A percentile compares a stretch with the other conserved stretches of the same genome.
These are phyloP conservation scores for Drosophila ustulata DNA, from an alignment of 2,888 invertebrate genomes.

Conservation along the genomic window DNA sequence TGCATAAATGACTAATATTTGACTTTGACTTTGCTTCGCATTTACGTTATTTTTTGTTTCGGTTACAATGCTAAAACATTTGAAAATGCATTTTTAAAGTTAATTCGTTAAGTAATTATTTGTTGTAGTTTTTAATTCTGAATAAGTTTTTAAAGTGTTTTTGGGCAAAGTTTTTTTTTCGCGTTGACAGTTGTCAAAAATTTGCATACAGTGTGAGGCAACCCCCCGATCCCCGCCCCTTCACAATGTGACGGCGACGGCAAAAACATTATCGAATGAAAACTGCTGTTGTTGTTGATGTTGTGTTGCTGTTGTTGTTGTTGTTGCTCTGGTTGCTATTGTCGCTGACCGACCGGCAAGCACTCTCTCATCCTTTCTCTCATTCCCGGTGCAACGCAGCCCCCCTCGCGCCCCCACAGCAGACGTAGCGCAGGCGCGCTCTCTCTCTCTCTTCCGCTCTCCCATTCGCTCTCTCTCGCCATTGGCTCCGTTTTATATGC, in stretches of 20 bases:
- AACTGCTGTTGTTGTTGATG: slow-evolving; percentile 35
- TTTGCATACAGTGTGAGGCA: slow-evolving; percentile 64
- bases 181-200: slow-evolving; percentile 65
- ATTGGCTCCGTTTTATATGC: slow-evolving; percentile 69
- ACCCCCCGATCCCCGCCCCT: slow-evolving; percentile 6
- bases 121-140: slow-evolving; percentile 23
- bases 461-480: slow-evolving; percentile 18
- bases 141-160: slow-evolving; percentile 65
- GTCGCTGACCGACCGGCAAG: slow-evolving; percentile 59
- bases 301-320: slow-evolving; percentile 27
- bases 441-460: slow-evolving; percentile 17
- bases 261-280: slow-evolving; percentile 56
- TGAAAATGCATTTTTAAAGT: slow-evolving; percentile 81
- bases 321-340: slow-evolving; percentile 40
- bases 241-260: slow-evolving; percentile 19
- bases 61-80: slow-evolving; percentile 77
- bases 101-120: slow-evolving; percentile 49
- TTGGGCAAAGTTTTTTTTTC: slow-evolving; percentile 55
- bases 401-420: neutral
- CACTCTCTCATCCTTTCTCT: slow-evolving; percentile 15
- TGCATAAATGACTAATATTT: slow-evolving; percentile 79
- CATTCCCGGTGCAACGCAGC: slow-evolving; percentile 29
- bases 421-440: slow-evolving; percentile 43
- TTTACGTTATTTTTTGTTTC: slow-evolving; percentile 44
- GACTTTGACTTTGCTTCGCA: slow-evolving; percentile 48